A percentile compares a stretch with the other conserved stretches of the same genome.
phyloP scores from a whole-genome alignment of 2,888 invertebrate genomes.

The Oxytorus armatus region DNA sequence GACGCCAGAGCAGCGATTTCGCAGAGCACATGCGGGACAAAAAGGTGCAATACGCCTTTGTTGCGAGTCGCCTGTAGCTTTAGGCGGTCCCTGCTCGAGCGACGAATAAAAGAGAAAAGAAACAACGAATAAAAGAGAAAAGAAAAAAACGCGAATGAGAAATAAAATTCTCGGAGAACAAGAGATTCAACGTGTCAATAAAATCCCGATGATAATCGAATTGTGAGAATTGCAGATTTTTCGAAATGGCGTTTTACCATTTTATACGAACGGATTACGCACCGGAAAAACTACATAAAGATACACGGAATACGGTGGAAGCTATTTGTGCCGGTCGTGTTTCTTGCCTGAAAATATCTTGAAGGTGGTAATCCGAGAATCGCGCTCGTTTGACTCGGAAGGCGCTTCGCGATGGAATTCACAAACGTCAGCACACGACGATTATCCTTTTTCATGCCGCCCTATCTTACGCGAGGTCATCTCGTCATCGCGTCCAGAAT shows the following conservation, averaged over 20 bases:
- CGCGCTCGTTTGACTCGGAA: conserved; percentile 65
- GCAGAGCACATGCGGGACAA: not conserved
- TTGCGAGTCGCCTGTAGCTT: conserved; percentile 60
- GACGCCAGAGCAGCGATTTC: conserved; percentile 24
- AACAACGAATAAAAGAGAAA: conserved; percentile 15
- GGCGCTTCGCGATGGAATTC: conserved; percentile 53
- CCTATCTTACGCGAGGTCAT: conserved; percentile 77
- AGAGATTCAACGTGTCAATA: conserved; percentile 32
- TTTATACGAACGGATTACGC: not conserved
- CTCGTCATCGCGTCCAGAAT: conserved; percentile 66
- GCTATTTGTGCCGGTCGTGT: not conserved
- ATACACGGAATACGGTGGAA: conserved; percentile 3
- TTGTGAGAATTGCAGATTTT: conserved; percentile 13
- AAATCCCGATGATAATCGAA: conserved; percentile 36
- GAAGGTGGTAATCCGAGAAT: conserved; percentile 68
- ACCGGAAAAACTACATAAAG: not conserved
- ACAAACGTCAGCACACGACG: conserved; percentile 64
- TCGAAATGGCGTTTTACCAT: too few relatives aligned
- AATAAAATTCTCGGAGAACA: conserved; percentile 45
- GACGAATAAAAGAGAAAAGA: conserved; percentile 2
- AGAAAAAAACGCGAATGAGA: conserved; percentile 30
- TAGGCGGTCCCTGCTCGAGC: conserved; percentile 60
- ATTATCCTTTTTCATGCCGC: conserved; percentile 68
- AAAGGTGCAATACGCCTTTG: conserved; percentile 38
- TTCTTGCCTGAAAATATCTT: conserved; percentile 18